A percentile compares a stretch with the other conserved stretches of the same genome.
Conservation (phyloP, 2,888 invertebrate species). For the Charanyca ferruginea region DNA sequence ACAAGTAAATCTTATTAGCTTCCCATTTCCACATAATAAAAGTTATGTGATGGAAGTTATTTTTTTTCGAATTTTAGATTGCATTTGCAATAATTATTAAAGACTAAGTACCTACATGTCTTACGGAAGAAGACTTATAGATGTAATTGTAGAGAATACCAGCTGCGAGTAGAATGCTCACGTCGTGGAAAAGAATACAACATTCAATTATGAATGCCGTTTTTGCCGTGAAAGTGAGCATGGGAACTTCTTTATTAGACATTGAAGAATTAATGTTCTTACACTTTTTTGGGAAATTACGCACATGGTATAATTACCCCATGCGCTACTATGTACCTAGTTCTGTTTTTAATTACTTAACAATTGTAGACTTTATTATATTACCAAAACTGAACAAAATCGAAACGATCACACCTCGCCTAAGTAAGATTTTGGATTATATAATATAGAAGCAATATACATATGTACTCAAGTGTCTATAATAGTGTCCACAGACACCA, state of each 20-base stretch:
- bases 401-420: neutral
- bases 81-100: neutral
- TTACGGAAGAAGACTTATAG: neutral
- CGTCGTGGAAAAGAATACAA: conserved; percentile 43
- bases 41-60: neutral
- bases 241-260: conserved; percentile 59
- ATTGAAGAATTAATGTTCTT: conserved; percentile 49
- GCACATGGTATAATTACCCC: conserved; percentile 14
- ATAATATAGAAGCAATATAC: too few species aligned
- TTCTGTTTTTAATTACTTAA: neutral
- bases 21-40: neutral
- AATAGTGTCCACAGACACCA: neutral
- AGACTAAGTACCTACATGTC: neutral
- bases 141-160: neutral
- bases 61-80: neutral
- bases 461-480: too few species aligned
- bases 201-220: conserved; percentile 47
- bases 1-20: neutral
- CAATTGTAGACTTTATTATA: neutral
- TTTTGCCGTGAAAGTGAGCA: conserved; percentile 62
- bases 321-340: neutral
- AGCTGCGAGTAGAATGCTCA: conserved; percentile 7
- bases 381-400: neutral
- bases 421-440: too few species aligned
- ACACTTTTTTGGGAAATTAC: conserved; percentile 45